Conservation (phyloP, 2,113 vertebrate genomes). For the Oreochromis tanganicae region DNA sequence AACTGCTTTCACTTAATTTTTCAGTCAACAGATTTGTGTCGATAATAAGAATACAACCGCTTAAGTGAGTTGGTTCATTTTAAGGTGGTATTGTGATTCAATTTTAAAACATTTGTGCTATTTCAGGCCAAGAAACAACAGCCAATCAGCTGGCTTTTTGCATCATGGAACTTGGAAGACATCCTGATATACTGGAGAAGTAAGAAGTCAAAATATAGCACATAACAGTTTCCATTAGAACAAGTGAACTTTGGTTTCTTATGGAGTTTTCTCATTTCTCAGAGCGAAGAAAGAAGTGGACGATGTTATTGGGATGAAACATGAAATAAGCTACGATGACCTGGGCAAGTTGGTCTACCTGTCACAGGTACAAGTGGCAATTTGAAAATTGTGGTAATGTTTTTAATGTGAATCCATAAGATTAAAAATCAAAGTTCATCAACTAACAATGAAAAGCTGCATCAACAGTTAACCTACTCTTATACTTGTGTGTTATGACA, state of each 20-base stretch:
- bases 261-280: neutral
- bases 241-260: neutral
- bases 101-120: neutral
- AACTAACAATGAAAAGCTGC: neutral
- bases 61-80: neutral
- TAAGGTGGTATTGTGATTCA: neutral
- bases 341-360: conserved; percentile 83
- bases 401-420: neutral
- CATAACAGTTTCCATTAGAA: neutral
- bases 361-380: conserved; percentile 9
- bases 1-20: neutral
- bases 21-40: neutral
- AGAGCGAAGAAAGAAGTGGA: conserved; percentile 84
- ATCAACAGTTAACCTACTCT: too few relatives aligned
- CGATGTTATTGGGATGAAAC: conserved; percentile 84
- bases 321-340: conserved; percentile 81
- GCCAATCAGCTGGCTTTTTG: conserved; percentile 85
- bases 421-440: accelerated
- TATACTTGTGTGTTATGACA: neutral
- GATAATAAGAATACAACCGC: neutral
- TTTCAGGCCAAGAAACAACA: conserved; percentile 87
- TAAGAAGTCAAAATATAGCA: conserved; percentile 12
- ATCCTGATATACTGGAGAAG: conserved; percentile 84
- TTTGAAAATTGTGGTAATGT: accelerated
- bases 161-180: conserved; percentile 81